These are phyloP conservation scores for Climacteris rufus DNA, from an alignment of 2,113 vertebrate genomes.

Conservation along the genomic window DNA sequence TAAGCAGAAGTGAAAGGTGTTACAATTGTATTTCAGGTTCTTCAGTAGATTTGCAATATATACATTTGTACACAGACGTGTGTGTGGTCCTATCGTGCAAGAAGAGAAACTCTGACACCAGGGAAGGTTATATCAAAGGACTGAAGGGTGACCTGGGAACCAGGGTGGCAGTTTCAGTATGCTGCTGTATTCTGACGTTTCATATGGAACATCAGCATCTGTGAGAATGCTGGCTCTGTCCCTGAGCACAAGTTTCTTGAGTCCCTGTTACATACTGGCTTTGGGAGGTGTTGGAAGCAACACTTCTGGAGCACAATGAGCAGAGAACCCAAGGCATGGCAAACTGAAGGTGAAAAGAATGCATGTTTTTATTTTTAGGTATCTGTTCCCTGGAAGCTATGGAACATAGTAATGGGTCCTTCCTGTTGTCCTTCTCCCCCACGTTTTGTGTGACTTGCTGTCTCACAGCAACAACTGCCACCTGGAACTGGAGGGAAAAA, in stretches of 20 bases:
- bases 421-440: background rate
- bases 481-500: background rate
- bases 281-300: background rate
- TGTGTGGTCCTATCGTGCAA: background rate
- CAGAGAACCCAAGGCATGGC: rapidly evolving
- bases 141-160: background rate
- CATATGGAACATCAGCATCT: rapidly evolving
- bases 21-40: background rate
- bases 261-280: background rate
- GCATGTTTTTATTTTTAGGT: background rate
- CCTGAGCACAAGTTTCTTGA: background rate
- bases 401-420: background rate
- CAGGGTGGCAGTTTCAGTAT: background rate
- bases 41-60: background rate
- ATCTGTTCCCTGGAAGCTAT: background rate
- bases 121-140: background rate
- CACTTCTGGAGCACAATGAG: background rate
- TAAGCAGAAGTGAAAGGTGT: background rate
- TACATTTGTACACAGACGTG: rapidly evolving
- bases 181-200: background rate
- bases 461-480: background rate
- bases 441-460: background rate
- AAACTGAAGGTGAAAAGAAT: background rate
- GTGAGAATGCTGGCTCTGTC: background rate
- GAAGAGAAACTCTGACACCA: background rate